phyloP scores from a whole-genome alignment of 2,888 invertebrate genomes.

The Parascotia fuliginaria region DNA sequence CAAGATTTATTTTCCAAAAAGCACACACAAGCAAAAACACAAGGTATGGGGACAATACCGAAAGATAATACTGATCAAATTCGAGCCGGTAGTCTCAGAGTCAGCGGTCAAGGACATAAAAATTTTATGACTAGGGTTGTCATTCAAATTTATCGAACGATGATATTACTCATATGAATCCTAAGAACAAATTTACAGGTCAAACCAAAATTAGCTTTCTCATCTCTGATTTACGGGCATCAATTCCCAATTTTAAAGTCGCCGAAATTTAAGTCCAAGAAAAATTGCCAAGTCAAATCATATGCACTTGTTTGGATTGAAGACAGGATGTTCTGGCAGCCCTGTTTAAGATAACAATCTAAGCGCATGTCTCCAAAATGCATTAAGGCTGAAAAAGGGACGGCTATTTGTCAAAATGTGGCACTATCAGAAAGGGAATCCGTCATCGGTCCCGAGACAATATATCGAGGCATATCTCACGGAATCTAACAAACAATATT shows the following conservation, averaged over 20 bases:
- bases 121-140: slow-evolving; percentile 41
- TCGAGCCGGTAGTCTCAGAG: slow-evolving; percentile 21
- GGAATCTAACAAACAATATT: slow-evolving; percentile 60
- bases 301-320: slow-evolving; percentile 8
- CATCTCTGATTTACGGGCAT: slow-evolving; percentile 14
- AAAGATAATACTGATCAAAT: slow-evolving; percentile 31
- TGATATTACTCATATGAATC: slow-evolving; percentile 20
- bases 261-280: slow-evolving; percentile 7
- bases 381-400: slow-evolving; percentile 74
- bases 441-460: slow-evolving; percentile 75
- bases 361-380: slow-evolving; percentile 65
- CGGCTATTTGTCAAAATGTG: slow-evolving; percentile 81
- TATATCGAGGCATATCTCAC: slow-evolving; percentile 76
- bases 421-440: slow-evolving; percentile 76
- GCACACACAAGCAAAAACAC: slow-evolving; percentile 18
- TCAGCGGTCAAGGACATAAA: slow-evolving; percentile 40
- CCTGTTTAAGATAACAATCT: slow-evolving; percentile 59
- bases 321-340: slow-evolving; percentile 17
- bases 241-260: slow-evolving; percentile 16
- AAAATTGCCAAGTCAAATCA: neutral
- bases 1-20: slow-evolving; percentile 9
- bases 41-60: slow-evolving; percentile 17
- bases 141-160: slow-evolving; percentile 25
- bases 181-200: slow-evolving; percentile 14
- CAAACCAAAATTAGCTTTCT: slow-evolving; percentile 17